Evolutionary conservation across 2,888 invertebrate genomes (phyloP).

Genomic region (Ophion ellenae): DNA sequence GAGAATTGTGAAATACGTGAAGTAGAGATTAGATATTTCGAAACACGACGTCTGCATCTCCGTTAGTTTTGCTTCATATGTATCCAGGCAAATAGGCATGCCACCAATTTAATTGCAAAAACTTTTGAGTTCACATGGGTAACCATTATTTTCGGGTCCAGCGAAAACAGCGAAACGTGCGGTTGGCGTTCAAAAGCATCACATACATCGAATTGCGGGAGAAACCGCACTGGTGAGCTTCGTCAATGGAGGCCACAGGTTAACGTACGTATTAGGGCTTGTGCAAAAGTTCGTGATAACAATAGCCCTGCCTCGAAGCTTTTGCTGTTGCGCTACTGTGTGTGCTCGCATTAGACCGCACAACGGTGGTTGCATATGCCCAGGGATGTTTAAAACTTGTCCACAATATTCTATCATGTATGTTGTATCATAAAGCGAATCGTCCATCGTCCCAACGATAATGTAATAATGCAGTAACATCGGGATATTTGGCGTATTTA

Average conservation of each 20-base stretch:
- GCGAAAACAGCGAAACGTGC: slow-evolving; percentile 22
- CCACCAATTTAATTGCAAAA: slow-evolving; percentile 9
- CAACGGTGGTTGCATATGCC: slow-evolving; percentile 62
- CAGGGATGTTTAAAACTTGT: slow-evolving; percentile 47
- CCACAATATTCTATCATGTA: slow-evolving; percentile 28
- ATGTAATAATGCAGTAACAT: background rate
- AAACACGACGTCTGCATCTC: background rate
- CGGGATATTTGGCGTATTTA: no score
- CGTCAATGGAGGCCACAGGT: slow-evolving; percentile 53
- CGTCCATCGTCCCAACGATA: slow-evolving; percentile 29
- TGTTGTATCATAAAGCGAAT: slow-evolving; percentile 15
- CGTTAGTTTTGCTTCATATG: background rate
- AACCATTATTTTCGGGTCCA: background rate
- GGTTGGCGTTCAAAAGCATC: slow-evolving; percentile 42
- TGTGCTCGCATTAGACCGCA: slow-evolving; percentile 61
- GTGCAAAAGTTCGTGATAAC: slow-evolving; percentile 46
- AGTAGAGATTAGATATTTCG: background rate
- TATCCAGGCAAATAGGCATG: background rate
- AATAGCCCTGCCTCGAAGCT: slow-evolving; percentile 48
- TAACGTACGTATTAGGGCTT: slow-evolving; percentile 42
- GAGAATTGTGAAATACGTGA: background rate
- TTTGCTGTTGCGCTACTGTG: slow-evolving; percentile 47
- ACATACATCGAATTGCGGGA: slow-evolving; percentile 32
- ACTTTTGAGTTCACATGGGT: slow-evolving; percentile 3
- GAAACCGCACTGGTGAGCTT: slow-evolving; percentile 39